Evolutionary conservation across 2,113 vertebrate species (phyloP), one percentile per base, ranked within the genome.

Genomic region (Piaya cayana): DNA sequence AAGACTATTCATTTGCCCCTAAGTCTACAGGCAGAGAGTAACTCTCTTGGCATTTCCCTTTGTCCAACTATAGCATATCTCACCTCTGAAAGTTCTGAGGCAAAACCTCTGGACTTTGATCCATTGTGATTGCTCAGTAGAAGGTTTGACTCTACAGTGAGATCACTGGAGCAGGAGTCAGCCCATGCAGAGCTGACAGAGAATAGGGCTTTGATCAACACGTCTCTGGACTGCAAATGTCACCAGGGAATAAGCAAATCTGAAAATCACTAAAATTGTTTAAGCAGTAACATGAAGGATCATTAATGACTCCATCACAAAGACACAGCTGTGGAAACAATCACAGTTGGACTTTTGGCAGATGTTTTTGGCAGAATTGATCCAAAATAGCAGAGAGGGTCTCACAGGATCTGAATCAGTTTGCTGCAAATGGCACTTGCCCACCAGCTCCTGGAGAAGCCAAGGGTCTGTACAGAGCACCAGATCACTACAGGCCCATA

Each of bases 311-410:
- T 6, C 43, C 21, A 11, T 84, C 86, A 70, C 64, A 64, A 74
- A 67, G 60, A 78, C 37, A 86, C 10, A 88, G 56, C 29, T 86
- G 81, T 52, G 43, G 88, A 94, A 88, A 92, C 56, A 90, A 85
- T 77, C 83, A n/a, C 37, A 88, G 83, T 62, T 47, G 59, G 29
- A 67, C 30, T 92, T 94, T 80, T 95, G 88, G 85, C 88, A 92
- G 76, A n/a, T 30, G 63, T 45, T 62, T 65, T 77, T 86, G 79
- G 63, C 88, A 92, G 42, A 93, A 27, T 29, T 45, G 50, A 62
- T 86, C 19, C 8, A 15, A 88, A 93, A 86, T 56, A 83, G 37
- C 37, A 43, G 65, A 62, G n/a, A 37, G 27, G 43, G 37, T 53
- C 71, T 88, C 76, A 27, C 1, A 8, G 39, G 82, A 71, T 6